phyloP scores from a whole-genome alignment of 2,797 vertebrate genomes.

The Trachurus trachurus region DNA sequence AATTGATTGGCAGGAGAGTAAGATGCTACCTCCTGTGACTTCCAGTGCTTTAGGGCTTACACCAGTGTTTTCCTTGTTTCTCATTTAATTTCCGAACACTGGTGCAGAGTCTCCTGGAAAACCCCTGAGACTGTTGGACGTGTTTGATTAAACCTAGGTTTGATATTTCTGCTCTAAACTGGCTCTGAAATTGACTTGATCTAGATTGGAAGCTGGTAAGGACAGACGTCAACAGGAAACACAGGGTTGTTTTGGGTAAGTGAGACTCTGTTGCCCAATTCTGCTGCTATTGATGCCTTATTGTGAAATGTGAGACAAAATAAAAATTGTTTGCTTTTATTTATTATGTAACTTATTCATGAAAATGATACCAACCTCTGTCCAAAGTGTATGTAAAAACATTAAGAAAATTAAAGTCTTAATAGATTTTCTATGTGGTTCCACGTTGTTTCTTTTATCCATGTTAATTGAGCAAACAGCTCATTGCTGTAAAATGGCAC shows the following conservation, averaged over 20 bases:
- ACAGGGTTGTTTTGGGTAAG: slow-evolving; percentile 42
- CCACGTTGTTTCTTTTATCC: slow-evolving; percentile 35
- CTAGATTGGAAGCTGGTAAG: slow-evolving; percentile 19
- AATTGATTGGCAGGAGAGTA: slow-evolving; percentile 81
- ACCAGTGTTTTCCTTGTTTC: slow-evolving; percentile 59
- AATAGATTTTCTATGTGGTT: slow-evolving; percentile 80
- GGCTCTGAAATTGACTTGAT: slow-evolving; percentile 22
- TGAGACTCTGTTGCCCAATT: slow-evolving; percentile 54
- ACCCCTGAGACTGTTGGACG: slow-evolving; percentile 28
- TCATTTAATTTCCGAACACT: slow-evolving; percentile 68
- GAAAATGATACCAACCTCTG: slow-evolving; percentile 60
- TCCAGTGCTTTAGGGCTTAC: slow-evolving; percentile 74
- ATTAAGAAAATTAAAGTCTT: slow-evolving; percentile 85
- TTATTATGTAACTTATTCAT: slow-evolving; percentile 82
- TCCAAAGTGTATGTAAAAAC: slow-evolving; percentile 75
- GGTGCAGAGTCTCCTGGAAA: slow-evolving; percentile 57
- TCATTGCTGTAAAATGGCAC: not conserved
- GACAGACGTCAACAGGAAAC: slow-evolving; percentile 19
- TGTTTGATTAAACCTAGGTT: slow-evolving; percentile 34
- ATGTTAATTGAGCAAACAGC: slow-evolving; percentile 5
- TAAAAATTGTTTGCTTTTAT: slow-evolving; percentile 72
- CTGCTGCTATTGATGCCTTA: slow-evolving; percentile 74
- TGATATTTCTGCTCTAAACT: slow-evolving; percentile 29
- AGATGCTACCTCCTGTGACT: slow-evolving; percentile 86
- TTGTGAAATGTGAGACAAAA: slow-evolving; percentile 58